phyloP scores from a whole-genome alignment of 2,888 invertebrate genomes.

The Operophtera brumata region DNA sequence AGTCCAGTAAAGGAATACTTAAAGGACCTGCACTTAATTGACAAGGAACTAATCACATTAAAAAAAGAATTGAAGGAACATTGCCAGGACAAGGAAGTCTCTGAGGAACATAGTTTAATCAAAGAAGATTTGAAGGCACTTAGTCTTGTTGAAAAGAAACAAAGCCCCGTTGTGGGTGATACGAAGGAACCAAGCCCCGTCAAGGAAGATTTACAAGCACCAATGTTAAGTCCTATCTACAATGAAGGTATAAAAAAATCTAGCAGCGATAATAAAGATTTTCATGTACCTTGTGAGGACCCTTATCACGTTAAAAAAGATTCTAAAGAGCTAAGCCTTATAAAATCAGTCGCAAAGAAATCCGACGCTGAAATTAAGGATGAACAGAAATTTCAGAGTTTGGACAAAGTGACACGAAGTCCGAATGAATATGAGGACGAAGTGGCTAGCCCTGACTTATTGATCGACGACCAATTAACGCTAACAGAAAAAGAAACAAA shows the following conservation, averaged over 20 bases:
- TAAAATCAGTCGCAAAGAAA: neutral
- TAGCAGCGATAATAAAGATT: neutral
- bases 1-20: slow-evolving; percentile 11
- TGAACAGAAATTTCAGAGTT: neutral
- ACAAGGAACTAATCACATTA: neutral
- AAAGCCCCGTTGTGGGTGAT: neutral
- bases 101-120: neutral
- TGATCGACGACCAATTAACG: slow-evolving; percentile 12
- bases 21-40: slow-evolving; percentile 3
- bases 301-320: neutral
- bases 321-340: neutral
- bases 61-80: neutral
- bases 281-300: neutral
- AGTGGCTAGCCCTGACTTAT: slow-evolving; percentile 1
- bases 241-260: slow-evolving; percentile 5
- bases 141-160: slow-evolving; percentile 6
- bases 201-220: slow-evolving; percentile 5
- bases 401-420: neutral
- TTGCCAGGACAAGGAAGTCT: neutral
- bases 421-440: slow-evolving; percentile 1
- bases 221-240: slow-evolving; percentile 10
- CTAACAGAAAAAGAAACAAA: neutral
- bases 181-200: slow-evolving; percentile 12
- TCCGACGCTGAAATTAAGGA: no score
- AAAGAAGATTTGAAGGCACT: neutral